Percentiles rank a stretch among this genome's conserved stretches.
phyloP scores from a whole-genome alignment of 92 coral and sea anemone species.

The Epizoanthus illoricatus region DNA sequence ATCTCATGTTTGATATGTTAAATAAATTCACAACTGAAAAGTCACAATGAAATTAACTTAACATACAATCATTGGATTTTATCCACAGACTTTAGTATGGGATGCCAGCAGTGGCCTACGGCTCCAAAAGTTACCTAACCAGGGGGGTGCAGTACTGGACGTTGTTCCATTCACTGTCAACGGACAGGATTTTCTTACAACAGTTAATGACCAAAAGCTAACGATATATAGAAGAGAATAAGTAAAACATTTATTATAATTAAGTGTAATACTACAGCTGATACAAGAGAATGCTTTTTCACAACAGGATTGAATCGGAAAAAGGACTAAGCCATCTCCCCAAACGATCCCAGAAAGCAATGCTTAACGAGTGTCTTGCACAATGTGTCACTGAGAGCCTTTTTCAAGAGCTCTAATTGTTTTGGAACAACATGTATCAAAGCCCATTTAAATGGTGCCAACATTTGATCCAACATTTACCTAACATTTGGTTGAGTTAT shows the following conservation, averaged over 20 bases:
- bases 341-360: too few species aligned
- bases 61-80: not conserved
- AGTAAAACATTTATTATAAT: not conserved
- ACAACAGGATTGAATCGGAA: too few species aligned
- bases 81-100: constrained; percentile 72
- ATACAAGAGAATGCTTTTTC: not conserved
- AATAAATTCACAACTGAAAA: too few species aligned
- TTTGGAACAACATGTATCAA: too few species aligned
- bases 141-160: constrained; percentile 82
- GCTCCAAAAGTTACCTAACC: constrained; percentile 83
- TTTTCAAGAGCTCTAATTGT: too few species aligned
- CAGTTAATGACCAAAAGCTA: constrained; percentile 83
- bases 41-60: not conserved
- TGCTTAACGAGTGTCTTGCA: too few species aligned
- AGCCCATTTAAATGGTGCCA: too few species aligned
- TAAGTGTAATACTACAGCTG: not conserved
- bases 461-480: too few species aligned
- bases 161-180: constrained; percentile 72
- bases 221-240: constrained; percentile 75
- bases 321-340: too few species aligned
- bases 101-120: constrained; percentile 74
- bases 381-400: too few species aligned
- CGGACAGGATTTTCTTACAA: constrained; percentile 65
- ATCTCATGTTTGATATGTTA: too few species aligned
- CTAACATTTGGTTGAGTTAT: too few species aligned